Evolutionary conservation across 2,888 invertebrate species (phyloP).

Genomic region (Brassicogethes aeneus): DNA sequence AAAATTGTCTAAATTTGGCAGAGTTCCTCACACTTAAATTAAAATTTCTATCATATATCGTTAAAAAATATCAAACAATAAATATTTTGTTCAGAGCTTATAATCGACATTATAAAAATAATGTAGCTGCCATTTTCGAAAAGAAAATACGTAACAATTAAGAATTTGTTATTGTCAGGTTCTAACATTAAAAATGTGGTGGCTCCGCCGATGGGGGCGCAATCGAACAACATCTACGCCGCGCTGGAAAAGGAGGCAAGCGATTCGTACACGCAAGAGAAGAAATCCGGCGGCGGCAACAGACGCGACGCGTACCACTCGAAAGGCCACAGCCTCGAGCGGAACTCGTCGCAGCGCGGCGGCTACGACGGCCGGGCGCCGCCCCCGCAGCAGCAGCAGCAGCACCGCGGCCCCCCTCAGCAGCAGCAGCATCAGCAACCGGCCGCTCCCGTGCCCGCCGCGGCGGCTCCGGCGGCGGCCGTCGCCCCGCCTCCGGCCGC

Average conservation of each 20-base stretch:
- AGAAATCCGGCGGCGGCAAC: slow-evolving; percentile 16
- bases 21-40: too few species aligned
- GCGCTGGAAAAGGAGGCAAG: slow-evolving; percentile 38
- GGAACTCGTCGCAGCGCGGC: slow-evolving; percentile 23
- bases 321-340: slow-evolving; percentile 38
- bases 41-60: too few species aligned
- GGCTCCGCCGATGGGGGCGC: slow-evolving; percentile 17
- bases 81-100: too few species aligned
- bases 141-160: too few species aligned
- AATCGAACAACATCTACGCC: slow-evolving; percentile 43
- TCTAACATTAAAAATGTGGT: slow-evolving; percentile 29
- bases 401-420: slow-evolving; percentile 14
- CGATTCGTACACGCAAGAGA: not conserved
- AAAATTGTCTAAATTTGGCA: too few species aligned
- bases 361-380: slow-evolving; percentile 41
- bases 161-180: too few species aligned
- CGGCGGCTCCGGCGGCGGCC: slow-evolving; percentile 8
- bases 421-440: slow-evolving; percentile 19
- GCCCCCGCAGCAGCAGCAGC: slow-evolving; percentile 50
- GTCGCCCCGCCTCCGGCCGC: slow-evolving; percentile 6
- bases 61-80: too few species aligned
- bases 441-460: slow-evolving; percentile 13
- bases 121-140: too few species aligned
- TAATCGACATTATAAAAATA: too few species aligned
- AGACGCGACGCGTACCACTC: slow-evolving; percentile 34